A percentile compares a stretch with the other conserved stretches of the same genome.
Conservation (phyloP, 2,113 vertebrate genomes). For the Mobula birostris region DNA sequence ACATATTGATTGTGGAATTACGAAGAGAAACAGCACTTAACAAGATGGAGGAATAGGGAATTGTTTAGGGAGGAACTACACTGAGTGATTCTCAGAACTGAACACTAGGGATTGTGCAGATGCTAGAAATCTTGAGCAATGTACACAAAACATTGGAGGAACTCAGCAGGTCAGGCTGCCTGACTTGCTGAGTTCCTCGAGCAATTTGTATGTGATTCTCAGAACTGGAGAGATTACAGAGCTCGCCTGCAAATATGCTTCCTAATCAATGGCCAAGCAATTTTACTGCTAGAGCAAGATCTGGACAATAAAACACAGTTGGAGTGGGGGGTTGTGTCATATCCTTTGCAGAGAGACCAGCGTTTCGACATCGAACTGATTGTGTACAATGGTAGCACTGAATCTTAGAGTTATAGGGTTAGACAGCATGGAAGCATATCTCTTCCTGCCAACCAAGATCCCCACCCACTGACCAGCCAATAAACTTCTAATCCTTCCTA, state of each 20-base stretch:
- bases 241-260: not conserved
- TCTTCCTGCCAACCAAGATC: no score
- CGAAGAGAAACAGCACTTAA: constrained; percentile 1
- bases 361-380: not conserved
- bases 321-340: no score
- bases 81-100: not conserved
- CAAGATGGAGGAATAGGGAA: not conserved
- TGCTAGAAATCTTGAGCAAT: no score
- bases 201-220: not conserved
- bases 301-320: not conserved
- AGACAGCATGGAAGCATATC: no score
- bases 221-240: not conserved
- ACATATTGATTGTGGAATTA: not conserved
- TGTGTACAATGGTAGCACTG: not conserved
- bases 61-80: not conserved
- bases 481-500: no score
- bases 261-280: not conserved
- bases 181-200: no score
- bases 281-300: no score
- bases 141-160: no score
- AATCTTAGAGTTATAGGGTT: no score
- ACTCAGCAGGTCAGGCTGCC: no score
- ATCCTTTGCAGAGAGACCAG: not conserved
- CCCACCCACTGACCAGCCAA: no score
- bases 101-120: no score